A percentile compares a stretch with the other conserved stretches of the same genome.
Conservation (phyloP, 2,797 vertebrate genomes). For the Sphenodon punctatus region DNA sequence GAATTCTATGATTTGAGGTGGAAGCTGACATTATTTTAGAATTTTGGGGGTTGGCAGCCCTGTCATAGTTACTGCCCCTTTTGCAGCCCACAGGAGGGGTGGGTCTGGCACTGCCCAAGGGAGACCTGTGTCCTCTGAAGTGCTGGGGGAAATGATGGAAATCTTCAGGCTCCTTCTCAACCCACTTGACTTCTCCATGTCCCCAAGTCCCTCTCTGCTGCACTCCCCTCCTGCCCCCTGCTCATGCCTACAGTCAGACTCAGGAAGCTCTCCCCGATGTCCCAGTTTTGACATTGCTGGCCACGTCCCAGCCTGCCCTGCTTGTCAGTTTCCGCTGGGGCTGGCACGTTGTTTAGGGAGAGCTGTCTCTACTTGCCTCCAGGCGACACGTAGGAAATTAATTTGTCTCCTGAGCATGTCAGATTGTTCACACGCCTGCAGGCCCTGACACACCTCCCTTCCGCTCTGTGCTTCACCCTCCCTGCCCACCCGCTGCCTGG, state of each 20-base stretch:
- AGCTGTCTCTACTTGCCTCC: constrained; percentile 61
- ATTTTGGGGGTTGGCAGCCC: no score
- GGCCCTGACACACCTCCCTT: constrained; percentile 27
- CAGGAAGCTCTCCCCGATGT: constrained; percentile 57
- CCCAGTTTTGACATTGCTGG: constrained; percentile 20
- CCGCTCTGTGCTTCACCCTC: constrained; percentile 1
- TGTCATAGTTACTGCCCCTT: no score
- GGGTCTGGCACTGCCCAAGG: no score
- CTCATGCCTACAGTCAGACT: no score
- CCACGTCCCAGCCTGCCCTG: constrained; percentile 36
- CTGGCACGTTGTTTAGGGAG: constrained; percentile 44
- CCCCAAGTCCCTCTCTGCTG: no score
- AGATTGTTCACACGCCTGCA: constrained; percentile 66
- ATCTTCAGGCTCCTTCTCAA: background rate
- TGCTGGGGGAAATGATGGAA: no score
- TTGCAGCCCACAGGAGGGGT: no score
- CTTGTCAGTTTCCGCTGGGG: background rate
- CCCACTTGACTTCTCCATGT: background rate
- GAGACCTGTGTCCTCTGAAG: no score
- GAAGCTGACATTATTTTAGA: no score
- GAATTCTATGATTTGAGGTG: no score
- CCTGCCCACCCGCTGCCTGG: background rate
- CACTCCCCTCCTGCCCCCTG: background rate
- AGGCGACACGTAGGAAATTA: constrained; percentile 73
- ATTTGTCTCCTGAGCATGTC: constrained; percentile 73